Evolutionary conservation across 2,797 vertebrate genomes (phyloP), one percentile per base, ranked within the genome.

Genomic region (Spea hammondii): DNA sequence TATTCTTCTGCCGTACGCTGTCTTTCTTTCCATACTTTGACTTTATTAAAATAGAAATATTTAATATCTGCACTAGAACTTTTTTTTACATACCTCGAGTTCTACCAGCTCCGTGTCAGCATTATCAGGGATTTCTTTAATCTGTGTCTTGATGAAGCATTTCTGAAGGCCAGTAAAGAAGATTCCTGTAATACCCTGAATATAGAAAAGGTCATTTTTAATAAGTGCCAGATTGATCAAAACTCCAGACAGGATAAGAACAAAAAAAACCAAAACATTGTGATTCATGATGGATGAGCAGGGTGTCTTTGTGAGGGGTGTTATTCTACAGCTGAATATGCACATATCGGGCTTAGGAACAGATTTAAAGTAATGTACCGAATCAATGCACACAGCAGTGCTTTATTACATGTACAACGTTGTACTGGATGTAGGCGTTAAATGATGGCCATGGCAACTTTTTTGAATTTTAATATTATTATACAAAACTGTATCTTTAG

Each of bases 101-200:
- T 92, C 83, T 1, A 92, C 92, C 3, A 90, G 86, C 83, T 94
- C 92, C 84, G 93, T 89, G 72, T 92, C 92, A 73, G 92, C 88
- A 0, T 92, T 88, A 83, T 90, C 89, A 83, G 96, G 96, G 74
- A 99, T 91, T 75, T 94, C 93, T 91, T 93, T 95, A 68, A 92
- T 95, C 88, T 98, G 97, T 82, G 91, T 94, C 91, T 93, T 95
- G 92, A 99, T 96, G 94, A 98, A 98, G 84, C 97, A 99, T 88
- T 95, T 97, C 87, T 98, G 95, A 91, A 98, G 94, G 83, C 95
- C 95, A 84, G 94, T 91, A 82, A 99, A 99, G 86, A 94, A 94
- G 88, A 99, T 97, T 79, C 95, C 96, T 0, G 94, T 96, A 88
- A 98, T 95, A 89, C 96, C 97, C 96, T 99, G 84, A 86, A 86